These are phyloP conservation scores for Actias luna DNA, from an alignment of 2,888 invertebrate genomes.

Conservation along the genomic window DNA sequence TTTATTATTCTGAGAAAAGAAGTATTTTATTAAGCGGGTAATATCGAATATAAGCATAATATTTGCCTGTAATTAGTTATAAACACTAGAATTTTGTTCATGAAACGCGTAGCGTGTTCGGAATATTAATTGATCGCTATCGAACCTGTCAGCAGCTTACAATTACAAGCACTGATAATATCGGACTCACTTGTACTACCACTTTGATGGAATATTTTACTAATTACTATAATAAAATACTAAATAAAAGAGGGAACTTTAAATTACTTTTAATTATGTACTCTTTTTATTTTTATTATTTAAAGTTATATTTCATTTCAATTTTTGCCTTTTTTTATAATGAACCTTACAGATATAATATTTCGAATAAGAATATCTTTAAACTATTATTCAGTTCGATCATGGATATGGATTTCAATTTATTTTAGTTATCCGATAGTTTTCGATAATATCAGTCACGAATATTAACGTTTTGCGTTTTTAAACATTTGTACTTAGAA, in stretches of 20 bases:
- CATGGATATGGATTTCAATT: no score
- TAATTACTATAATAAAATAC: not conserved
- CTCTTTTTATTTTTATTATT: no score
- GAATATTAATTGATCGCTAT: slow-evolving; percentile 53
- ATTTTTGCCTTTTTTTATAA: no score
- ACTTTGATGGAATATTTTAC: not conserved
- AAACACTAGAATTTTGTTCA: slow-evolving; percentile 40
- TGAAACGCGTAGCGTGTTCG: slow-evolving; percentile 33
- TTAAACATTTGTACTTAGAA: no score
- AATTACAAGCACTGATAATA: slow-evolving; percentile 62
- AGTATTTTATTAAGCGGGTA: slow-evolving; percentile 23
- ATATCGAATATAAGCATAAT: slow-evolving; percentile 31
- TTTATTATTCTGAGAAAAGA: slow-evolving; percentile 23
- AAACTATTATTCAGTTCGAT: no score
- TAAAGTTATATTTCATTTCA: no score
- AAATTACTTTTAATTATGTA: no score
- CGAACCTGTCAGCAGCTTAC: slow-evolving; percentile 43
- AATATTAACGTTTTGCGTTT: no score
- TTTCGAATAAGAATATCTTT: no score
- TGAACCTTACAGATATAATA: no score
- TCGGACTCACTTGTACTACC: slow-evolving; percentile 44
- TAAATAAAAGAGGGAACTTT: not conserved
- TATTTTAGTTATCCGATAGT: no score
- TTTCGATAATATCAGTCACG: no score
- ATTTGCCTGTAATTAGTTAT: slow-evolving; percentile 40